Conservation (phyloP, 2,888 invertebrate species). For the Stratiomys singularior region DNA sequence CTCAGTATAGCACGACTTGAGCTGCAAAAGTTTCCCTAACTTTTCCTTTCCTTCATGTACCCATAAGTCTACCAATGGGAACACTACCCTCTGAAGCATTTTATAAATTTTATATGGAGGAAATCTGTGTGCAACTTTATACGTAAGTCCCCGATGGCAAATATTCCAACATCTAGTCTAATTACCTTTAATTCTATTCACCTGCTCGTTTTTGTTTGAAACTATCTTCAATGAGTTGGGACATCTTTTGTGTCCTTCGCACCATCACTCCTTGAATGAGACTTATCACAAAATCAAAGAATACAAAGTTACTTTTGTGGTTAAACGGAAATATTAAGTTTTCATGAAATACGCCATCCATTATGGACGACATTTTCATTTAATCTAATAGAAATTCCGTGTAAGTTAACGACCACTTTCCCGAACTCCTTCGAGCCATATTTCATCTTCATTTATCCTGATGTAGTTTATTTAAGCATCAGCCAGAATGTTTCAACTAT, state of each 20-base stretch:
- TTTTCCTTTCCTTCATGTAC: no score
- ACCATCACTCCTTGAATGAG: no score
- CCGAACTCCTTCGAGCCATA: not conserved
- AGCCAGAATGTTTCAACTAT: not conserved
- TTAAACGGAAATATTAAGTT: not conserved
- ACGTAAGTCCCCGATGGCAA: not conserved
- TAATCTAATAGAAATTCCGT: not conserved
- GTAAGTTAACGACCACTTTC: not conserved
- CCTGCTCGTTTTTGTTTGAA: not conserved
- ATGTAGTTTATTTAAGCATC: not conserved
- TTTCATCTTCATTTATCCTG: not conserved
- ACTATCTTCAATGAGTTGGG: not conserved
- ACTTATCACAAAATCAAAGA: no score
- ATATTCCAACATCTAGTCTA: not conserved
- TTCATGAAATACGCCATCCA: not conserved
- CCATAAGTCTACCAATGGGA: no score
- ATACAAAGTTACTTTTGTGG: no score
- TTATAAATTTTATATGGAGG: not conserved
- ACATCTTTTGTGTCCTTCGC: no score
- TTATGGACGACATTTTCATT: not conserved
- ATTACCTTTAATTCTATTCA: conserved; percentile 3
- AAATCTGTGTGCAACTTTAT: not conserved
- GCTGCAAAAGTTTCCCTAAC: no score
- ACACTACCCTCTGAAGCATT: not conserved
- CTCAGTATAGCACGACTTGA: no score